Base-by-base conservation (phyloP, 2,113 vertebrate species). In the Bettongia penicillata region DNA sequence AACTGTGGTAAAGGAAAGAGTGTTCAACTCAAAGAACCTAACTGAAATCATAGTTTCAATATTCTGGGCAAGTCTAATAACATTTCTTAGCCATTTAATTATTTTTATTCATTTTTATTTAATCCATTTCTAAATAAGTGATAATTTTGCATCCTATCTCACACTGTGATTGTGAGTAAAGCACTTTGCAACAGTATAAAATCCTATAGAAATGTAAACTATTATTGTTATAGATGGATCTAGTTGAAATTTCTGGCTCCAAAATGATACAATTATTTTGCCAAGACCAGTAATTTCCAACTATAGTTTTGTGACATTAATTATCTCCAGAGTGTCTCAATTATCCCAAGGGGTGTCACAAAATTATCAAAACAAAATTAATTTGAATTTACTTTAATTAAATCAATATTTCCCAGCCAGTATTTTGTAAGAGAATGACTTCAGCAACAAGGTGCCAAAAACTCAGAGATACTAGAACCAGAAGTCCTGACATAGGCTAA, bases 351-450 rank as follows among this genome's bases (percentile, higher is more conserved):
- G 68, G 68, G 68, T 84, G 68, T 84, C 68, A 84, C 68, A 43
- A 84, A 84, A 84, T 43, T 84, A 84, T 84, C 68, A 84, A 84
- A 84, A 84, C 68, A 84, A 84, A 84, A 84, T 84, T 84, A 84
- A 84, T 84, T 84, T 84, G 43, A 84, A 84, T 84, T 84, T n/a
- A 43, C 19, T 84, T 84, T 84, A 84, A 84, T 84, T 84, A 84
- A 84, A 84, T 84, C 16, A 84, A 84, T 84, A 84, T 84, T 1
- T 84, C 19, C 61, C 14, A 84, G n/a, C 43, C n/a, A 84, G 6
- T 84, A 84, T n/a, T 84, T 84, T 84, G n/a, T 84, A 84, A 84
- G n/a, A 43, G 26, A 84, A 84, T 84, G 68, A 84, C n/a, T 43
- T 43, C 16, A 84, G 68, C 37, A 43, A 43, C 68, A 84, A 84